Percentiles rank a stretch among this genome's conserved stretches.
Conservation (phyloP, 2,113 vertebrate genomes). For the Mirounga angustirostris region DNA sequence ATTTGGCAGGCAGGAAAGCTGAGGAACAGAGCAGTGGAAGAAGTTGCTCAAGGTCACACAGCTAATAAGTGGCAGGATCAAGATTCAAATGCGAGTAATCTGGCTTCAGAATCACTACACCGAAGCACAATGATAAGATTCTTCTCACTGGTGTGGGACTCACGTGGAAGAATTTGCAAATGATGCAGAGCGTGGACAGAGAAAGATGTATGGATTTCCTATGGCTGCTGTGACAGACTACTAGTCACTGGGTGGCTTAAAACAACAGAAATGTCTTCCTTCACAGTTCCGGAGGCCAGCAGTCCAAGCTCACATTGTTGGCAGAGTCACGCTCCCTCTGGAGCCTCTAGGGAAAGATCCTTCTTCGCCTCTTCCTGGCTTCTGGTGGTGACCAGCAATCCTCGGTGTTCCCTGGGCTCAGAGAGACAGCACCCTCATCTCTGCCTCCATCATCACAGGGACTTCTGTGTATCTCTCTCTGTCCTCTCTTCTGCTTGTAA, state of each 20-base stretch:
- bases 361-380: background rate
- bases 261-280: background rate
- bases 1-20: background rate
- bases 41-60: background rate
- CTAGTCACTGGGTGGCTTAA: background rate
- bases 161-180: background rate
- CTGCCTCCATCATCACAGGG: background rate
- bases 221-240: background rate
- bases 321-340: background rate
- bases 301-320: background rate
- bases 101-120: background rate
- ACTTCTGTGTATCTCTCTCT: background rate
- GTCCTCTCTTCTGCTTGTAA: background rate
- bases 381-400: background rate
- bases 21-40: background rate
- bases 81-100: background rate
- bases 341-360: background rate
- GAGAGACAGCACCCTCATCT: background rate
- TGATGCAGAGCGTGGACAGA: background rate
- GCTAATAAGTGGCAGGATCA: background rate
- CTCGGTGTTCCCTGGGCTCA: background rate
- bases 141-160: background rate
- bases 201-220: background rate
- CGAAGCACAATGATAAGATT: background rate
- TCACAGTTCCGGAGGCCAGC: background rate